A percentile compares a stretch with the other conserved stretches of the same genome.
Conservation (phyloP, 2,797 vertebrate species). For the Coendou prehensilis region DNA sequence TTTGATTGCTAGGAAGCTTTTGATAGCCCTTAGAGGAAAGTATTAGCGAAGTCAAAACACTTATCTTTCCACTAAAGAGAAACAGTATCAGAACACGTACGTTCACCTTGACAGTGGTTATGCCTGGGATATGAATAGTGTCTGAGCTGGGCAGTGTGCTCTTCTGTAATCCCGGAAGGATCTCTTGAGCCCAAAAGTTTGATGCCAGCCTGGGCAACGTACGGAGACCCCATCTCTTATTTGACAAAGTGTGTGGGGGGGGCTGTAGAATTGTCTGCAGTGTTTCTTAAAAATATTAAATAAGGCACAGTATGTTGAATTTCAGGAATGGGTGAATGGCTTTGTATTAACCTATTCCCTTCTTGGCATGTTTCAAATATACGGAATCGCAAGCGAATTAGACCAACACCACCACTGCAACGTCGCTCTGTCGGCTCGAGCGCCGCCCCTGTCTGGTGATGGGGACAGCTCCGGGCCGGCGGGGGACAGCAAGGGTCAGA, state of each 20-base stretch:
- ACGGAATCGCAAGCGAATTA: background rate
- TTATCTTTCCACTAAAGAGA: background rate
- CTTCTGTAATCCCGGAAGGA: too few species aligned
- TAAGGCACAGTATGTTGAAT: background rate
- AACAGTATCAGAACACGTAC: background rate
- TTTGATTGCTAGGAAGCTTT: background rate
- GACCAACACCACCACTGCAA: background rate
- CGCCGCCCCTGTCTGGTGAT: background rate
- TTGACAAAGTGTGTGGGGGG: too few species aligned
- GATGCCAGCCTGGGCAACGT: background rate
- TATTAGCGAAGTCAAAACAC: background rate
- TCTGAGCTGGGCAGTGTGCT: background rate
- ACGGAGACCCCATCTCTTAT: background rate
- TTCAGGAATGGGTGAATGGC: background rate
- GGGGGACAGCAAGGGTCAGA: background rate
- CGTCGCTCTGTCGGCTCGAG: background rate
- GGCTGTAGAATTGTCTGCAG: background rate
- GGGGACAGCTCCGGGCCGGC: background rate
- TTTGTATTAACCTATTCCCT: background rate
- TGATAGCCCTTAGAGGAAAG: background rate
- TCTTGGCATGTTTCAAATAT: background rate
- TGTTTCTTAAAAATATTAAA: background rate
- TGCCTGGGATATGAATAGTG: background rate
- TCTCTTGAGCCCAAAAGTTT: too few species aligned
- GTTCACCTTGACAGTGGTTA: too few species aligned